Evolutionary conservation across 2,113 vertebrate species (phyloP).

Genomic region (Neoarius graeffei): DNA sequence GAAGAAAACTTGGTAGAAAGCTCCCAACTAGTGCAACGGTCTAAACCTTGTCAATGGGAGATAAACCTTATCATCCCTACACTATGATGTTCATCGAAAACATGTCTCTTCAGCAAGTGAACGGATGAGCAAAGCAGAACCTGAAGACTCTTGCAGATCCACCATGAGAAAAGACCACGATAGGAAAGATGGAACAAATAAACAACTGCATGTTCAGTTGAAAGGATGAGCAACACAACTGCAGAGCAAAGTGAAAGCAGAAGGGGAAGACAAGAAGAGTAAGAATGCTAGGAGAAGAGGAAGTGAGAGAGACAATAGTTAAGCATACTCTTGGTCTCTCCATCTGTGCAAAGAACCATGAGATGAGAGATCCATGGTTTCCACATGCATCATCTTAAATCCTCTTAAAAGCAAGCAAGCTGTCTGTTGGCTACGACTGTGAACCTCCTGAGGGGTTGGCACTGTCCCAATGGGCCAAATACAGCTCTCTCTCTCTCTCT

Average conservation of each 20-base stretch:
- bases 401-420: conserved; percentile 46
- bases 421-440: conserved; percentile 8
- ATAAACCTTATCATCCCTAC: background rate
- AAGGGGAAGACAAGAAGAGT: conserved; percentile 17
- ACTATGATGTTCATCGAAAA: background rate
- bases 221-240: background rate
- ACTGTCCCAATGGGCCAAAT: background rate
- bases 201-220: background rate
- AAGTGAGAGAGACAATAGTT: conserved; percentile 43
- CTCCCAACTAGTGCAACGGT: background rate
- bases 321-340: conserved; percentile 34
- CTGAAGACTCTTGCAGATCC: background rate
- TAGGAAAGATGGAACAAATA: background rate
- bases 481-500: conserved; percentile 15
- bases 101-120: background rate
- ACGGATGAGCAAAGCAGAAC: background rate
- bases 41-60: background rate
- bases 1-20: background rate
- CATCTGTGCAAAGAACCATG: conserved; percentile 38
- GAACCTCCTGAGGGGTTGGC: conserved; percentile 54
- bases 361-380: conserved; percentile 43
- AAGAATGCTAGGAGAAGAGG: conserved; percentile 29
- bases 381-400: conserved; percentile 46
- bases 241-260: conserved; percentile 24
- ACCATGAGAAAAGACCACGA: background rate